A percentile compares a stretch with the other conserved stretches of the same genome.
These are phyloP conservation scores for Leistus spinibarbis DNA, from an alignment of 2,888 invertebrate genomes.

Conservation along the genomic window DNA sequence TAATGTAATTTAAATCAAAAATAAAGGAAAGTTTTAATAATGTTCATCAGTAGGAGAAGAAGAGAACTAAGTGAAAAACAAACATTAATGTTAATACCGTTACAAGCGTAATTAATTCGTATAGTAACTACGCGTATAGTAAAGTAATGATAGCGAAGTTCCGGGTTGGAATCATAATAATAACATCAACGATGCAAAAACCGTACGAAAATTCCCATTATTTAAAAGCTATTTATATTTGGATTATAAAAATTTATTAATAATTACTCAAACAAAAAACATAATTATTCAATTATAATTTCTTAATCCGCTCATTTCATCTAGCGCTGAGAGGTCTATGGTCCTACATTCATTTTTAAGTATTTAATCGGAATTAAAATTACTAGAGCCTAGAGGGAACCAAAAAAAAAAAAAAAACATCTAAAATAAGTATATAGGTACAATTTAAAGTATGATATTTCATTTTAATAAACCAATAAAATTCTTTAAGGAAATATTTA, in stretches of 20 bases:
- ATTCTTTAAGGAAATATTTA: no score
- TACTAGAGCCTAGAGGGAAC: no score
- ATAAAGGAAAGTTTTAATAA: not conserved
- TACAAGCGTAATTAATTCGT: slow-evolving; percentile 36
- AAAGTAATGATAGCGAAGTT: slow-evolving; percentile 31
- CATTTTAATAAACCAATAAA: no score
- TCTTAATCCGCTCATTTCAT: not conserved
- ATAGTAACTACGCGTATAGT: slow-evolving; percentile 5
- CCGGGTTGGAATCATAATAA: slow-evolving; percentile 16
- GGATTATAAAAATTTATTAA: slow-evolving; percentile 18
- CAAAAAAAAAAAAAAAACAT: no score
- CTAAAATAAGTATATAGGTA: no score
- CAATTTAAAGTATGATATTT: no score
- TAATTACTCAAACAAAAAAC: slow-evolving; percentile 7
- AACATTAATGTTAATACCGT: slow-evolving; percentile 31
- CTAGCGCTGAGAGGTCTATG: not conserved
- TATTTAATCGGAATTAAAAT: not conserved
- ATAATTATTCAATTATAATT: not conserved
- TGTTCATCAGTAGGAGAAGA: not conserved
- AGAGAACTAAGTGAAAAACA: slow-evolving; percentile 26
- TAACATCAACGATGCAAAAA: not conserved
- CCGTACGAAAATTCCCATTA: slow-evolving; percentile 18
- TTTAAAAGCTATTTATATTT: slow-evolving; percentile 28
- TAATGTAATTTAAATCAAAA: not conserved
- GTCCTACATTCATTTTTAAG: not conserved